Percentiles rank a stretch among this genome's conserved stretches.
Conservation (phyloP, 2,888 invertebrate genomes). For the Meganola albula region DNA sequence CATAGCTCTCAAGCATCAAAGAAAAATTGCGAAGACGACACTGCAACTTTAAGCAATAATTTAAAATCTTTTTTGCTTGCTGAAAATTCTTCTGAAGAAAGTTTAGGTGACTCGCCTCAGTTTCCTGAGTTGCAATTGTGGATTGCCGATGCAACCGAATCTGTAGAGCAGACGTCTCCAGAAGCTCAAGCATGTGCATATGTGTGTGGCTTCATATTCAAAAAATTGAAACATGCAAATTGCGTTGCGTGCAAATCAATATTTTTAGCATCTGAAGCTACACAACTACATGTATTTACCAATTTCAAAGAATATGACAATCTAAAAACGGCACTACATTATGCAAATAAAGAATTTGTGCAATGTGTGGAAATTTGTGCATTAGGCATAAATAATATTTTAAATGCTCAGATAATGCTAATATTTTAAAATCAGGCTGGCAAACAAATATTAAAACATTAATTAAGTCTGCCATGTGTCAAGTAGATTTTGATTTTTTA, state of each 20-base stretch:
- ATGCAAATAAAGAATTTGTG: slow-evolving; percentile 6
- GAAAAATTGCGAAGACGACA: slow-evolving; percentile 12
- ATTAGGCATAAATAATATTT: slow-evolving; percentile 4
- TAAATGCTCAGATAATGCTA: too few relatives aligned
- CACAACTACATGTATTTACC: slow-evolving; percentile 7
- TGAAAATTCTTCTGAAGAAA: slow-evolving; percentile 1
- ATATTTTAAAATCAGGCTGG: slow-evolving; percentile 2
- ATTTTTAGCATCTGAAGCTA: slow-evolving; percentile 2
- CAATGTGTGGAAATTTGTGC: slow-evolving; percentile 7
- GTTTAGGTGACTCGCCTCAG: background rate
- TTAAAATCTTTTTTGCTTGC: slow-evolving; percentile 4
- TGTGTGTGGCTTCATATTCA: slow-evolving; percentile 14
- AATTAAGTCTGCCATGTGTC: slow-evolving; percentile 3
- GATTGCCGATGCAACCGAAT: slow-evolving; percentile 4
- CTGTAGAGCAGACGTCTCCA: slow-evolving; percentile 2
- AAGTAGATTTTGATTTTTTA: slow-evolving; percentile 5
- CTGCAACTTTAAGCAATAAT: slow-evolving; percentile 5
- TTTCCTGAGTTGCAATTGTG: background rate
- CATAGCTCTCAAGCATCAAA: slow-evolving; percentile 6
- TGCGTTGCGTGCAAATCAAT: slow-evolving; percentile 6
- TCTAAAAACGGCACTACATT: slow-evolving; percentile 4
- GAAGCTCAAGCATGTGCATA: slow-evolving; percentile 16
- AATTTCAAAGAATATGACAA: slow-evolving; percentile 7
- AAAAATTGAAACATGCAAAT: slow-evolving; percentile 7
- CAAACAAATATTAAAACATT: slow-evolving; percentile 1